These are phyloP conservation scores for Acanthosepion lycidas DNA, from an alignment of 2,888 invertebrate species.

Conservation along the genomic window DNA sequence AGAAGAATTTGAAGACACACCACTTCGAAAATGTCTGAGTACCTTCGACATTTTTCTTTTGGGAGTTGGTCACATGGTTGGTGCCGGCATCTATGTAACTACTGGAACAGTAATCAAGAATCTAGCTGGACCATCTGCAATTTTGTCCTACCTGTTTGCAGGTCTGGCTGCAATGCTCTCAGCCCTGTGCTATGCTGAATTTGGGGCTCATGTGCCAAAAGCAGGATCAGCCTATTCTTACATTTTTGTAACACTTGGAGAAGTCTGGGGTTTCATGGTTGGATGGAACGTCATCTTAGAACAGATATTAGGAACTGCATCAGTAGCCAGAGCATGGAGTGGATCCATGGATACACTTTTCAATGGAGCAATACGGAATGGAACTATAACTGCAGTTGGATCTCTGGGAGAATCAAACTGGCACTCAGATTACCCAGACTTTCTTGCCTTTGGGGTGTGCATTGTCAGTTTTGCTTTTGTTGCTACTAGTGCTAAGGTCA, in stretches of 20 bases:
- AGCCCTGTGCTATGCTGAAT: constrained; percentile 76
- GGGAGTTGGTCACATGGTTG: constrained; percentile 96
- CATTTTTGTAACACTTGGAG: constrained; percentile 93
- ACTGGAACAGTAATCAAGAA: constrained; percentile 82
- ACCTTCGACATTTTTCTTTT: constrained; percentile 90
- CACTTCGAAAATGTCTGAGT: constrained; percentile 81
- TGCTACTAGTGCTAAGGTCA: constrained; percentile 73
- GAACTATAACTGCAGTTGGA: constrained; percentile 69
- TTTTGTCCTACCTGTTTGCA: constrained; percentile 82
- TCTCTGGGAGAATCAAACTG: constrained; percentile 59
- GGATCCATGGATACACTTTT: constrained; percentile 75
- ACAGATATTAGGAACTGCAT: constrained; percentile 74
- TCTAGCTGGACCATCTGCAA: constrained; percentile 72
- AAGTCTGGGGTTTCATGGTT: constrained; percentile 89
- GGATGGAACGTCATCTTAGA: constrained; percentile 88
- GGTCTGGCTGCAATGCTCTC: constrained; percentile 72
- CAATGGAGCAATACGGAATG: constrained; percentile 74
- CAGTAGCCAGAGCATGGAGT: constrained; percentile 79
- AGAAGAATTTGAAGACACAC: constrained; percentile 66
- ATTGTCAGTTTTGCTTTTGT: constrained; percentile 76
- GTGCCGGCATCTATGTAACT: constrained; percentile 98
- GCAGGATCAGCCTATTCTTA: constrained; percentile 90
- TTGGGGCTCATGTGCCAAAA: constrained; percentile 72
- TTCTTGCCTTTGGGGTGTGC: constrained; percentile 73
- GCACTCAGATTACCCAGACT: constrained; percentile 74